Evolutionary conservation across 2,113 vertebrate genomes (phyloP).

Genomic region (Toxotes chatareus): DNA sequence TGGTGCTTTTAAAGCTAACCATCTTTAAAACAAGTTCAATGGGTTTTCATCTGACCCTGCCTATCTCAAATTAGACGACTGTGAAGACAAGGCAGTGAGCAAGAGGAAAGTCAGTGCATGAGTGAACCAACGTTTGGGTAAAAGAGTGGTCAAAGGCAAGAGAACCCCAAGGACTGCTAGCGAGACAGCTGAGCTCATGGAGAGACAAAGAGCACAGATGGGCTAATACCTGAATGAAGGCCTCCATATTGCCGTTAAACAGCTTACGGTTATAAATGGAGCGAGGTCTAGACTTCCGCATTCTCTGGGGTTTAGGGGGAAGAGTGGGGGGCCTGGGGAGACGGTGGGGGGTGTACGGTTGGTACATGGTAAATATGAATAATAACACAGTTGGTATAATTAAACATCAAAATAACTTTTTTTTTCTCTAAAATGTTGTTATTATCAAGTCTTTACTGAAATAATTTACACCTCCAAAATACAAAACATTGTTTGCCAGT

Average conservation of each 20-base stretch:
- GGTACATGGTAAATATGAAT: constrained; percentile 85
- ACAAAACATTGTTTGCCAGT: not conserved
- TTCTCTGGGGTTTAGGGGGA: constrained; percentile 97
- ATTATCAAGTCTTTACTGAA: not conserved
- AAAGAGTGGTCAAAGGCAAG: constrained; percentile 68
- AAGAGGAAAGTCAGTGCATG: constrained; percentile 71
- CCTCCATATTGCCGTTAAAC: constrained; percentile 98
- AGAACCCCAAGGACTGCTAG: constrained; percentile 85
- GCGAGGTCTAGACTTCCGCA: constrained; percentile 95
- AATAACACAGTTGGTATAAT: constrained; percentile 68
- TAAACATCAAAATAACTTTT: constrained; percentile 10
- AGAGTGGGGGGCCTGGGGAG: constrained; percentile 96
- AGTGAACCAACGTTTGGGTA: constrained; percentile 68
- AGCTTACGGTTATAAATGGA: constrained; percentile 95
- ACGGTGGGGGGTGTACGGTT: constrained; percentile 74
- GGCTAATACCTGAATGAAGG: constrained; percentile 94
- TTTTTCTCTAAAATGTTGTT: not conserved
- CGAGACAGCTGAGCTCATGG: constrained; percentile 79
- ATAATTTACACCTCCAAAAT: not conserved
- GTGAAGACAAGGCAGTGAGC: constrained; percentile 66
- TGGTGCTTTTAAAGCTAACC: constrained; percentile 22
- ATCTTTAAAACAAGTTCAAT: constrained; percentile 12
- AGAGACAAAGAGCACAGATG: constrained; percentile 73
- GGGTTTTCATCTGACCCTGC: constrained; percentile 29
- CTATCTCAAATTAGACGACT: constrained; percentile 25